A percentile compares a stretch with the other conserved stretches of the same genome.
phyloP scores from a whole-genome alignment of 2,888 invertebrate species.

The Nymphalis polychloros region DNA sequence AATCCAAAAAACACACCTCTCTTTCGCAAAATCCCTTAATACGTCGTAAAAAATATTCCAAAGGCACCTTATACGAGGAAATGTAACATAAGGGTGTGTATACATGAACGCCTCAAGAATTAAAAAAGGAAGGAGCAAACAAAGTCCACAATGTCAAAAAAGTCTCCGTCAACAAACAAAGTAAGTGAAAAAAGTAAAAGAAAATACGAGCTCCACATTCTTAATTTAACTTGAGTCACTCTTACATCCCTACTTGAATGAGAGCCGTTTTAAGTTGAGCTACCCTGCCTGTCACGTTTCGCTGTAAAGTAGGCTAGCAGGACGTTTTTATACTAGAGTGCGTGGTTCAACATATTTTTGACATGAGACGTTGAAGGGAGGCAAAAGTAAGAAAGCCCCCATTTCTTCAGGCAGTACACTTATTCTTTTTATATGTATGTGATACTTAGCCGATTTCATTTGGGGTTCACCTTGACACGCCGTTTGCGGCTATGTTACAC shows the following conservation, averaged over 20 bases:
- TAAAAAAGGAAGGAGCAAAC: conserved; percentile 64
- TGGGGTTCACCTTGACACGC: conserved; percentile 71
- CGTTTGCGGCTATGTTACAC: conserved; percentile 69
- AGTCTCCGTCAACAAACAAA: conserved; percentile 79
- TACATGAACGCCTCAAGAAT: conserved; percentile 76
- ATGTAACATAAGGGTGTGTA: conserved; percentile 62
- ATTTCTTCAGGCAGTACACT: conserved; percentile 69
- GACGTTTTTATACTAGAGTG: conserved; percentile 39
- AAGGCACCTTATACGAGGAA: conserved; percentile 52
- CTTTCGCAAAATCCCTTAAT: conserved; percentile 65
- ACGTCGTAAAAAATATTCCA: conserved; percentile 58
- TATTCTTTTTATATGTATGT: conserved; percentile 63
- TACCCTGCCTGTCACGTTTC: conserved; percentile 34
- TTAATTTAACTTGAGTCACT: conserved; percentile 82
- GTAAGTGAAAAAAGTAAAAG: conserved; percentile 64
- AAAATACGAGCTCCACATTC: conserved; percentile 77
- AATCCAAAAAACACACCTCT: conserved; percentile 77
- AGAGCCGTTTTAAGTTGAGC: conserved; percentile 48
- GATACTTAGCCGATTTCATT: conserved; percentile 64
- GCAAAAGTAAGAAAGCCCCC: conserved; percentile 67
- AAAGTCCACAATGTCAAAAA: conserved; percentile 80
- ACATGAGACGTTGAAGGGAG: conserved; percentile 63
- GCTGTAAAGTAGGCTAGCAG: conserved; percentile 2
- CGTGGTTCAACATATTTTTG: conserved; percentile 56
- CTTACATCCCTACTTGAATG: conserved; percentile 73